A percentile compares a stretch with the other conserved stretches of the same genome.
Evolutionary conservation across 1,140 invertebrate genomes (phyloP).

Genomic region (Zaprionus ornatus): DNA sequence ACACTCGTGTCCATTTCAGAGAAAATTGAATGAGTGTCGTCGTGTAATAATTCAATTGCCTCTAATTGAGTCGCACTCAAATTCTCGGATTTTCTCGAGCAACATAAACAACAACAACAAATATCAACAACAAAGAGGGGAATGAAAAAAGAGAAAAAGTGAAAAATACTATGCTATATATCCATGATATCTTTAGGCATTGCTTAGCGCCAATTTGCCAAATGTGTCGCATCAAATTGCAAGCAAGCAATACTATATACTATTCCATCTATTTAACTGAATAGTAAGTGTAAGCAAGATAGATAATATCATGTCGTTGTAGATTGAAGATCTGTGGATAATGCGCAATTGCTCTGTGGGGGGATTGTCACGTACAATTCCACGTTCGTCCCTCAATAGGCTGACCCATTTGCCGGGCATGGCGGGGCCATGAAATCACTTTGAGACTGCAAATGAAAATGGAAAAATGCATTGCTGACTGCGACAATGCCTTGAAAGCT

Average conservation of each 20-base stretch:
- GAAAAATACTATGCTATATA: constrained; percentile 19
- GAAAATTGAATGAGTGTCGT: constrained; percentile 79
- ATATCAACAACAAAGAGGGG: constrained; percentile 1
- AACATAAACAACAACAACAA: constrained; percentile 30
- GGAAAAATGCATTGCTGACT: constrained; percentile 52
- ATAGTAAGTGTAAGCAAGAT: background rate
- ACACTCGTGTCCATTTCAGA: constrained; percentile 12
- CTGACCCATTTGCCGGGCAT: constrained; percentile 65
- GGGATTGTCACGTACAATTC: constrained; percentile 22
- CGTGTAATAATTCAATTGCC: constrained; percentile 81
- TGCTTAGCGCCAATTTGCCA: constrained; percentile 65
- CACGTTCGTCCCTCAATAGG: constrained; percentile 43
- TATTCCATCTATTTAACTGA: background rate
- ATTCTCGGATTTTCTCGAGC: constrained; percentile 68
- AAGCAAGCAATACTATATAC: background rate
- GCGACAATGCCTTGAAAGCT: background rate
- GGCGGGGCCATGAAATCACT: constrained; percentile 5
- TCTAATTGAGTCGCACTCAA: constrained; percentile 73
- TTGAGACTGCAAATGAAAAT: constrained; percentile 10
- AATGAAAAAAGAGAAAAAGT: constrained; percentile 1
- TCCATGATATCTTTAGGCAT: constrained; percentile 35
- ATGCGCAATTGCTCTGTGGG: constrained; percentile 17
- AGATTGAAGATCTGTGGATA: background rate
- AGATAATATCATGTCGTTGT: background rate
- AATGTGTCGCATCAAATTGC: constrained; percentile 72